Percentiles rank a stretch among this genome's conserved stretches.
These are phyloP conservation scores for Sebastes taczanowskii DNA, from an alignment of 2,797 vertebrate species.

Conservation along the genomic window DNA sequence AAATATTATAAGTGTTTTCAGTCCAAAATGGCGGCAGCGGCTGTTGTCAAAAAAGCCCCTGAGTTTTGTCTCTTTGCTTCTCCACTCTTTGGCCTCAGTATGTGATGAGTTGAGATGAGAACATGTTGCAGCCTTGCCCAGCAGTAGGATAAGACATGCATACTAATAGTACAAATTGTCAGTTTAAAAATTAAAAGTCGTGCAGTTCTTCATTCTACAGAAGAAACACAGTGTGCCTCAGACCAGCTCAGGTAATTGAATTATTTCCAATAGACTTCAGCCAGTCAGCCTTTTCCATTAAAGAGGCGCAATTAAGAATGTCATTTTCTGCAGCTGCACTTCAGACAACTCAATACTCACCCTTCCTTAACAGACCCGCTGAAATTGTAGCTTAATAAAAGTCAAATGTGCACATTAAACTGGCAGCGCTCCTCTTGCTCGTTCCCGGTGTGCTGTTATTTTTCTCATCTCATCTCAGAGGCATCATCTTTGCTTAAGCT, in stretches of 20 bases:
- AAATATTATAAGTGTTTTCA: too few relatives aligned
- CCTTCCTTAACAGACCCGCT: not conserved
- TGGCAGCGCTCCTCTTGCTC: not conserved
- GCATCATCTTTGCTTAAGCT: fast-evolving
- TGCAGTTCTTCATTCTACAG: not conserved
- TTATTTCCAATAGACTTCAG: not conserved
- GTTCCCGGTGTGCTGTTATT: not conserved
- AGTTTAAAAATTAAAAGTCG: not conserved
- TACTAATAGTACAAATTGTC: not conserved
- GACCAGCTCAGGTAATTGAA: not conserved
- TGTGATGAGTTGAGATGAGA: too few relatives aligned
- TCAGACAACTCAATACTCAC: not conserved
- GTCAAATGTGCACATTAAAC: not conserved
- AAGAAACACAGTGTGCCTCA: not conserved
- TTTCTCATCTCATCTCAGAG: not conserved
- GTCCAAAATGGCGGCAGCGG: too few relatives aligned
- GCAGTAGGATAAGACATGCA: not conserved
- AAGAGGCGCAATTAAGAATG: not conserved
- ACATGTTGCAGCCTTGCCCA: too few relatives aligned
- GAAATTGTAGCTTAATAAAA: not conserved
- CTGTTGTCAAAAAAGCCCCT: too few relatives aligned
- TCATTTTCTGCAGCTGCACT: not conserved
- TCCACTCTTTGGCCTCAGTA: too few relatives aligned
- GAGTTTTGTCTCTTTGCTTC: too few relatives aligned
- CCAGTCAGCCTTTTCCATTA: not conserved